Percentiles rank a stretch among this genome's conserved stretches.
Conservation (phyloP, 2,113 vertebrate species). For the Dunckerocampus dactyliophorus region DNA sequence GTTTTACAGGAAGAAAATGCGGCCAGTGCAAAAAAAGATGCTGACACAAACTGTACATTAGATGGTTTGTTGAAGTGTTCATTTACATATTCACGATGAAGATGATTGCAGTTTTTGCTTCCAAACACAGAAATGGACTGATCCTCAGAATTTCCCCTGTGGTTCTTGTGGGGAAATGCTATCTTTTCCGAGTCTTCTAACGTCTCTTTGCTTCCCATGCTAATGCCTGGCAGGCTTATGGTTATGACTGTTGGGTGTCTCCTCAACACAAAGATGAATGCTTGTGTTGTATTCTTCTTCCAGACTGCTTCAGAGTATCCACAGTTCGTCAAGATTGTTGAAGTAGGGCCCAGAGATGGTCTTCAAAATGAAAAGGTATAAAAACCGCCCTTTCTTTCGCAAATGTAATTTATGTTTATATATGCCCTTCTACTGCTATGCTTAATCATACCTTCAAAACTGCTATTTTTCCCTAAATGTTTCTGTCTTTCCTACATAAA, state of each 20-base stretch:
- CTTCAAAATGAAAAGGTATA: constrained; percentile 95
- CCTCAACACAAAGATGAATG: constrained; percentile 32
- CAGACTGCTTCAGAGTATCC: constrained; percentile 77
- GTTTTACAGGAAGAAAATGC: constrained; percentile 3
- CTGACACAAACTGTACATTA: constrained; percentile 4
- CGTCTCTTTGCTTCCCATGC: constrained; percentile 30
- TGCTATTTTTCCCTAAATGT: constrained; percentile 10
- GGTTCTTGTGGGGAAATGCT: constrained; percentile 26
- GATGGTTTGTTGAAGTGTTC: background rate
- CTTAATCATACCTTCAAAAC: constrained; percentile 17
- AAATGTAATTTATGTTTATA: constrained; percentile 22
- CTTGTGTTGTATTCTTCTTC: constrained; percentile 6
- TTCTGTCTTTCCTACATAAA: constrained; percentile 18
- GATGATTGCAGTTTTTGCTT: constrained; percentile 8
- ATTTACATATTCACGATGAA: constrained; percentile 5
- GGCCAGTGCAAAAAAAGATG: background rate
- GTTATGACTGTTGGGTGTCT: constrained; percentile 38
- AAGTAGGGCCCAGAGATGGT: constrained; percentile 94
- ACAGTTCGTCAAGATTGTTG: constrained; percentile 88
- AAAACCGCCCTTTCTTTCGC: constrained; percentile 2
- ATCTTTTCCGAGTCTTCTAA: constrained; percentile 9
- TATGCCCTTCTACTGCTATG: constrained; percentile 6
- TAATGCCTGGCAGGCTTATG: constrained; percentile 36
- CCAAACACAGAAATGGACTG: constrained; percentile 26
- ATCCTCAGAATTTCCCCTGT: constrained; percentile 27